A percentile compares a stretch with the other conserved stretches of the same genome.
These are phyloP conservation scores for Bradypodion ventrale DNA, from an alignment of 2,797 vertebrate genomes.

Conservation along the genomic window DNA sequence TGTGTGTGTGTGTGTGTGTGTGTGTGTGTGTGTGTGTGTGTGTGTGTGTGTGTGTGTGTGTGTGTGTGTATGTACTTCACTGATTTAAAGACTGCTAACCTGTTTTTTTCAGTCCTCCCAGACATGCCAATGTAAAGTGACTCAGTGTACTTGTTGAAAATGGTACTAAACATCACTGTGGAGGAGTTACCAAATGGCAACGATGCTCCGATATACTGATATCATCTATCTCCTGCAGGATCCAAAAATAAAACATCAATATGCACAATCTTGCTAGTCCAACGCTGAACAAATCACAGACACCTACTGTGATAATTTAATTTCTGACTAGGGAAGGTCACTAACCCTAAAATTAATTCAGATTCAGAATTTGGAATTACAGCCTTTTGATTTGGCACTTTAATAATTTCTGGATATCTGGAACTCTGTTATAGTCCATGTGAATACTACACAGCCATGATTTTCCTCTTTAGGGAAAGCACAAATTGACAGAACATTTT, in stretches of 20 bases:
- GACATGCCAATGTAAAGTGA: neutral
- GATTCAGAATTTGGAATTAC: neutral
- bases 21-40: too few relatives aligned
- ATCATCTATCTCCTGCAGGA: neutral
- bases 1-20: too few relatives aligned
- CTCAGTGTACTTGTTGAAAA: neutral
- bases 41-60: too few relatives aligned
- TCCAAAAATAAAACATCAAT: neutral
- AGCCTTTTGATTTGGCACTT: too few relatives aligned
- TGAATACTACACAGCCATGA: too few relatives aligned
- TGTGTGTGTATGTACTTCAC: too few relatives aligned
- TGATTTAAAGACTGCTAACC: neutral
- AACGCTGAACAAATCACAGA: neutral
- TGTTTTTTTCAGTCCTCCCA: neutral
- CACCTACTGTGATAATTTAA: neutral
- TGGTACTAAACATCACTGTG: accelerated
- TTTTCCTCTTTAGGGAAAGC: too few relatives aligned
- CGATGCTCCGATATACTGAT: neutral
- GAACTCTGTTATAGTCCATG: too few relatives aligned
- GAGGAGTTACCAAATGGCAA: neutral
- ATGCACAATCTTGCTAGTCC: neutral
- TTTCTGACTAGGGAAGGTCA: too few relatives aligned
- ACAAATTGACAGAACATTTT: too few relatives aligned
- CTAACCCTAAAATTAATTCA: too few relatives aligned
- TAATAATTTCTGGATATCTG: too few relatives aligned